These are phyloP conservation scores for Acanthopagrus latus DNA, from an alignment of 2,797 vertebrate species.

Conservation along the genomic window DNA sequence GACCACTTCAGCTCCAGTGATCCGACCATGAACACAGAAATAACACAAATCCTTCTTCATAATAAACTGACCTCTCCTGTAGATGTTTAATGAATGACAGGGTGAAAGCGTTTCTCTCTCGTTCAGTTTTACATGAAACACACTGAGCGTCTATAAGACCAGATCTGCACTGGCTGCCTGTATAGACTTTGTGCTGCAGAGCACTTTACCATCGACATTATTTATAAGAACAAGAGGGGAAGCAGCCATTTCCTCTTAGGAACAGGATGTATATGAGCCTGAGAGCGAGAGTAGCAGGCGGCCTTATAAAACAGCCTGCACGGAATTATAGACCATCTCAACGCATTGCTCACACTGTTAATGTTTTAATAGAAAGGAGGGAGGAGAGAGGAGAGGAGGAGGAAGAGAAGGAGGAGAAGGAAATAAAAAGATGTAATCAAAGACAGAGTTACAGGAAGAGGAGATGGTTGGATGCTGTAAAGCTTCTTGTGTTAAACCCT, in stretches of 20 bases:
- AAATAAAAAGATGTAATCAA: slow-evolving; percentile 9
- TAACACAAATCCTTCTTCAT: too few species aligned
- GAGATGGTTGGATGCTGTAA: neutral
- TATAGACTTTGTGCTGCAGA: slow-evolving; percentile 33
- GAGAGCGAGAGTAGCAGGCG: slow-evolving; percentile 30
- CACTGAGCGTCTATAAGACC: neutral
- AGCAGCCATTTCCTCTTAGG: slow-evolving; percentile 67
- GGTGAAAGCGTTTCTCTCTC: neutral
- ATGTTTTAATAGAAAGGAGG: slow-evolving; percentile 55
- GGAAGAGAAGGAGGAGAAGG: neutral
- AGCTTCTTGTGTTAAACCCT: neutral
- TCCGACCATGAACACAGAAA: too few species aligned
- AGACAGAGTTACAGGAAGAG: neutral
- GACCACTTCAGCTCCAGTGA: too few species aligned
- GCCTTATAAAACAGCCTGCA: slow-evolving; percentile 47
- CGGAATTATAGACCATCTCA: slow-evolving; percentile 54
- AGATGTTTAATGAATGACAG: neutral
- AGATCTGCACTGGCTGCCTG: slow-evolving; percentile 4
- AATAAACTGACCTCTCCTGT: neutral
- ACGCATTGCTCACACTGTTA: slow-evolving; percentile 27
- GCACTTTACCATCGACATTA: slow-evolving; percentile 72
- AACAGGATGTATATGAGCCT: slow-evolving; percentile 65
- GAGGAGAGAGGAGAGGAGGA: neutral
- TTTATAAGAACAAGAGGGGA: slow-evolving; percentile 68
- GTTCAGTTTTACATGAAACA: neutral